phyloP scores from a whole-genome alignment of 23 tunicate genomes.

The Styela clava region DNA sequence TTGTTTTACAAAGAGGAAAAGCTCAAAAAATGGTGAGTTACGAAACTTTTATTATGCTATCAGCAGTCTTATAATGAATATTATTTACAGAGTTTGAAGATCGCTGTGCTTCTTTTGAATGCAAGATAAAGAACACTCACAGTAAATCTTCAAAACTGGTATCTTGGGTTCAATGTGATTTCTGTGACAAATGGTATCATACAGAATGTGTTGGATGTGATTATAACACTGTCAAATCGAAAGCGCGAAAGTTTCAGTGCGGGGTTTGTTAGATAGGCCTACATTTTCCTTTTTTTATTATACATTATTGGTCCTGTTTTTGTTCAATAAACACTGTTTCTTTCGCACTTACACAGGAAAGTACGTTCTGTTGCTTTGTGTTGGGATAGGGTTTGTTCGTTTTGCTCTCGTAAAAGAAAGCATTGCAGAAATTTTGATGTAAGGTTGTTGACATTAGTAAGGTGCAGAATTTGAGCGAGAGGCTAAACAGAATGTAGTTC shows the following conservation, averaged over 20 bases:
- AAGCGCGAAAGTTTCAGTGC: constrained; percentile 44
- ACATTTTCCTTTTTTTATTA: not conserved
- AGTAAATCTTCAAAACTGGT: constrained; percentile 12
- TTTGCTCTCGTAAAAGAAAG: too few species aligned
- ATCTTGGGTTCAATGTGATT: constrained; percentile 78
- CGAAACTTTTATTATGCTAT: not conserved
- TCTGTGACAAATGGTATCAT: constrained; percentile 78
- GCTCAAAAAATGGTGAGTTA: not conserved
- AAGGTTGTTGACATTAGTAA: too few species aligned
- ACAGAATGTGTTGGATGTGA: constrained; percentile 77
- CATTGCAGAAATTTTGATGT: too few species aligned
- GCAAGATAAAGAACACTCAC: constrained; percentile 5
- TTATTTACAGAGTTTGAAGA: constrained; percentile 16
- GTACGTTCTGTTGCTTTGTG: too few species aligned
- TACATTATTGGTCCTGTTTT: not conserved
- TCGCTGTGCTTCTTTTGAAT: constrained; percentile 34
- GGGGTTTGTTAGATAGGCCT: constrained; percentile 23
- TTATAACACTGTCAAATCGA: constrained; percentile 39
- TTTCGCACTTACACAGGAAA: too few species aligned
- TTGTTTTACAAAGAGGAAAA: not conserved
- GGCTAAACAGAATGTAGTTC: too few species aligned
- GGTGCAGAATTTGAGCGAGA: too few species aligned
- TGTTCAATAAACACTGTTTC: not conserved
- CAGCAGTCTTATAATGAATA: too few species aligned
- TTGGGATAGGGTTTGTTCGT: too few species aligned